These are phyloP conservation scores for Tiliacea aurago DNA, from an alignment of 2,888 invertebrate genomes.

Conservation along the genomic window DNA sequence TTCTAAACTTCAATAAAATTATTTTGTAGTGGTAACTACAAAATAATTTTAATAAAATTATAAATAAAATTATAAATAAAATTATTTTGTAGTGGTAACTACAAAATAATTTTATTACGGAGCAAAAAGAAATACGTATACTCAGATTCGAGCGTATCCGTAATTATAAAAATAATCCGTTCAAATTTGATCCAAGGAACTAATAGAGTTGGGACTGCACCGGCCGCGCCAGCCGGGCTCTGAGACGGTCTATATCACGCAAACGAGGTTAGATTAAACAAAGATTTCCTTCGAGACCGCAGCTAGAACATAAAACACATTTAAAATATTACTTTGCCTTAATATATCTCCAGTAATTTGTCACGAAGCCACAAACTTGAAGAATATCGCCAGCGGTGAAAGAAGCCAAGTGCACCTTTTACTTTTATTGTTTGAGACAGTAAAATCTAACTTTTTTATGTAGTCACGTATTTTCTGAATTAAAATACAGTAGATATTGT, in stretches of 20 bases:
- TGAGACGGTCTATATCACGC: conserved; percentile 61
- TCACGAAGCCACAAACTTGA: conserved; percentile 37
- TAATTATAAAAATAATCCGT: conserved; percentile 35
- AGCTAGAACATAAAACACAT: conserved; percentile 47
- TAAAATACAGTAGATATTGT: conserved; percentile 46
- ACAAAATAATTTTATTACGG: too few species aligned
- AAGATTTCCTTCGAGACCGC: conserved; percentile 70
- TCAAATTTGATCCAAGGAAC: conserved; percentile 28
- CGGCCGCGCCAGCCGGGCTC: conserved; percentile 35
- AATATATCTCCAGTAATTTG: conserved; percentile 42
- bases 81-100: too few species aligned
- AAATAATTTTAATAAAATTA: too few species aligned
- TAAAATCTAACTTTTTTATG: conserved; percentile 45
- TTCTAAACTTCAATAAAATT: too few species aligned
- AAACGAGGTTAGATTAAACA: conserved; percentile 63
- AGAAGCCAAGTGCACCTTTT: conserved; percentile 49
- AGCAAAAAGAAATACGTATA: too few species aligned
- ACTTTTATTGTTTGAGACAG: conserved; percentile 42
- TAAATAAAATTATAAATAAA: too few species aligned
- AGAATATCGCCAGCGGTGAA: conserved; percentile 23
- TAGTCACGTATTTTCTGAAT: conserved; percentile 45
- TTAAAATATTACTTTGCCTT: conserved; percentile 49
- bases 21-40: too few species aligned
- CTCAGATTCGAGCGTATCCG: too few species aligned
- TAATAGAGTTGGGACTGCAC: conserved; percentile 31